Conservation (phyloP, 2,113 vertebrate genomes). For the Alligator mississippiensis region DNA sequence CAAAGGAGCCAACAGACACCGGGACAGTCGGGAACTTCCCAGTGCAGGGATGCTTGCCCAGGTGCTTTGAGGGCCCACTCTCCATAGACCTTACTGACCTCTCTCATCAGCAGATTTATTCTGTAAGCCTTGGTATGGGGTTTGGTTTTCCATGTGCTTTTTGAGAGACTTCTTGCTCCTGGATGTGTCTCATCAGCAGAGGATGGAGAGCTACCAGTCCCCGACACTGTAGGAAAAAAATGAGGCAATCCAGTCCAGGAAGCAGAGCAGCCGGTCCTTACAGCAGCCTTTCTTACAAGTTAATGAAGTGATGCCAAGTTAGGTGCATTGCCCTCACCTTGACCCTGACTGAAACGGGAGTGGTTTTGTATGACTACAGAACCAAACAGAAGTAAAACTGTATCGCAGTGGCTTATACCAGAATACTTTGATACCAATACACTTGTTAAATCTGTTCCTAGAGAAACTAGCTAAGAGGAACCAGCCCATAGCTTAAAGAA, state of each 20-base stretch:
- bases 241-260: background rate
- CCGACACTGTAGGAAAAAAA: background rate
- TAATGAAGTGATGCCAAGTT: background rate
- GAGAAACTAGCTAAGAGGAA: background rate
- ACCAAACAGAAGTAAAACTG: too few relatives aligned
- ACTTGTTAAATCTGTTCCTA: too few relatives aligned
- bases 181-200: slow-evolving; percentile 28
- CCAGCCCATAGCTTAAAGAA: too few relatives aligned
- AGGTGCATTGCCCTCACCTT: too few relatives aligned
- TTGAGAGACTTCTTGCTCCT: slow-evolving; percentile 10
- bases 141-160: background rate
- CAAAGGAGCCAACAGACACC: rapidly evolving
- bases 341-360: too few relatives aligned
- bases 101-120: background rate
- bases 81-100: slow-evolving; percentile 19
- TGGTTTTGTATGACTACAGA: too few relatives aligned
- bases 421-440: too few relatives aligned
- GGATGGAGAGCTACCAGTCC: slow-evolving; percentile 36
- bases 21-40: background rate
- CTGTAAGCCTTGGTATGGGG: background rate
- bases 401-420: too few relatives aligned
- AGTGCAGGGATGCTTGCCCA: slow-evolving; percentile 38
- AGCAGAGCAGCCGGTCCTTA: background rate
- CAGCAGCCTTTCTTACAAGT: background rate
- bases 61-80: background rate